Conservation (phyloP, 2,113 vertebrate genomes). For the Nipponia nippon region DNA sequence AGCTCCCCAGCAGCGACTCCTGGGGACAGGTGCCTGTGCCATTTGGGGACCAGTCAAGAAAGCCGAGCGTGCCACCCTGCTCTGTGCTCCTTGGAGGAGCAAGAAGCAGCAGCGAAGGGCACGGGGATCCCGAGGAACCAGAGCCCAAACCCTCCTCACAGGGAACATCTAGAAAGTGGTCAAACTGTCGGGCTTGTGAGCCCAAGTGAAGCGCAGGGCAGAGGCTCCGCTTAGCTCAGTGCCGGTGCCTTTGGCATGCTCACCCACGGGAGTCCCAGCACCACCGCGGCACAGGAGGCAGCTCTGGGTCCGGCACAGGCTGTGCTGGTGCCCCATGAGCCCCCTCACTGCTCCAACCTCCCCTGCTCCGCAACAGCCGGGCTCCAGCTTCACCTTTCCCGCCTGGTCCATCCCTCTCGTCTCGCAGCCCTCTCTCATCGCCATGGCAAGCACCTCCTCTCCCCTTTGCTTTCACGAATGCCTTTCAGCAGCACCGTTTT, state of each 20-base stretch:
- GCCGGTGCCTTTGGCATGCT: background rate
- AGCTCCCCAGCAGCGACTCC: background rate
- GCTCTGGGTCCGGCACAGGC: background rate
- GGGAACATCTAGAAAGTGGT: no score
- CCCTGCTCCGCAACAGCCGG: background rate
- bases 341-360: background rate
- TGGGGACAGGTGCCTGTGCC: rapidly evolving
- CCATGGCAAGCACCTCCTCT: background rate
- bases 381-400: background rate
- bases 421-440: background rate
- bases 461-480: background rate
- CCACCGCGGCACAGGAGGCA: background rate
- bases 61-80: rapidly evolving
- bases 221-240: background rate
- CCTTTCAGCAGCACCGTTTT: background rate
- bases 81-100: background rate
- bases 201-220: rapidly evolving
- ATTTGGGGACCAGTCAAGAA: background rate
- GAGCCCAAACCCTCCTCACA: background rate
- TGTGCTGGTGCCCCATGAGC: background rate
- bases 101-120: background rate
- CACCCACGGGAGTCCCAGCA: rapidly evolving
- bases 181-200: background rate
- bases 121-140: rapidly evolving
- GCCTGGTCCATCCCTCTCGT: background rate